phyloP scores from a whole-genome alignment of 1,140 invertebrate genomes.

The Brachionus plicatilis region DNA sequence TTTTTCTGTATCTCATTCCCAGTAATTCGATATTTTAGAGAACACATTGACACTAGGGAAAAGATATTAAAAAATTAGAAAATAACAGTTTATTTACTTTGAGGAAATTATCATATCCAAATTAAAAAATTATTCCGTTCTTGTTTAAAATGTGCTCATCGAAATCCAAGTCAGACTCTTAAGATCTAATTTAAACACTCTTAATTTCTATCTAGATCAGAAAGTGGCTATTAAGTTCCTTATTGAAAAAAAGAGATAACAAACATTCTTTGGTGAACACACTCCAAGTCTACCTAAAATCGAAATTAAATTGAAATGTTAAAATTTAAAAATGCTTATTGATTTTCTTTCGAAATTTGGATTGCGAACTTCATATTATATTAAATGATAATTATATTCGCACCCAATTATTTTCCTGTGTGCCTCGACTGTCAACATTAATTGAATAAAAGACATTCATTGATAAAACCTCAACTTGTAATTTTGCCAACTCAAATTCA shows the following conservation, averaged over 20 bases:
- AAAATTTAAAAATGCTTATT: neutral
- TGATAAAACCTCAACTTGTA: neutral
- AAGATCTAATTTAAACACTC: no score
- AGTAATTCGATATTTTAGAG: neutral
- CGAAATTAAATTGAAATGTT: neutral
- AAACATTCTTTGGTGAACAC: no score
- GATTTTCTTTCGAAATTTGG: neutral
- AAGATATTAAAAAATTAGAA: neutral
- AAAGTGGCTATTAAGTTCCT: no score
- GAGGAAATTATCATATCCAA: neutral
- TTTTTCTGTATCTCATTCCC: no score
- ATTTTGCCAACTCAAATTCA: neutral
- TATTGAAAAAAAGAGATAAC: no score
- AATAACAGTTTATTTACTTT: neutral
- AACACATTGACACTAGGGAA: neutral
- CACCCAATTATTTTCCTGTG: neutral
- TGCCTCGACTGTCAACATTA: neutral
- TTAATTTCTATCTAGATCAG: no score
- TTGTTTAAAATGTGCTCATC: neutral
- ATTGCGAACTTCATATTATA: neutral
- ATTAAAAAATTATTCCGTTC: neutral
- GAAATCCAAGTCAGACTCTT: no score
- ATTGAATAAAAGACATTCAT: neutral
- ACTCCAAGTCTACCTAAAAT: neutral
- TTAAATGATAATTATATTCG: neutral